phyloP scores from a whole-genome alignment of 2,797 vertebrate genomes.

The Cynopterus sphinx region DNA sequence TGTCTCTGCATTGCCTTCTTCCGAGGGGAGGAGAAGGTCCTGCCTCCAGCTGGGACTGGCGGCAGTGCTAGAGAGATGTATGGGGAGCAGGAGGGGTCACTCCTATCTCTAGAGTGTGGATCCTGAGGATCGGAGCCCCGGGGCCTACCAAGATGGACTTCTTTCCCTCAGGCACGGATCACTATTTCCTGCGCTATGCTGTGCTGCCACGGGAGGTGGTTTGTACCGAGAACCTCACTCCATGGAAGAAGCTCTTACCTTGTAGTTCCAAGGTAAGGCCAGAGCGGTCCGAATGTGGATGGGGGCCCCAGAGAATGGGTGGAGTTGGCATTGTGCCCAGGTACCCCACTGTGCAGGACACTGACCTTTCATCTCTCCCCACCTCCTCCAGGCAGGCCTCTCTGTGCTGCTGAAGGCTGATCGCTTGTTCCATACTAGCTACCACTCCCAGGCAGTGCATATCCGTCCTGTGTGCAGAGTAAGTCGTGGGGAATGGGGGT shows the following conservation, averaged over 20 bases:
- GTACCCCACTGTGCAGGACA: background rate
- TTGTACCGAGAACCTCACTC: slow-evolving; percentile 98
- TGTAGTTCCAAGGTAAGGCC: slow-evolving; percentile 94
- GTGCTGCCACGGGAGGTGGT: slow-evolving; percentile 96
- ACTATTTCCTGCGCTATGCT: slow-evolving; percentile 93
- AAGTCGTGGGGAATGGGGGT: slow-evolving; percentile 35
- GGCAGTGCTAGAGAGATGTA: background rate
- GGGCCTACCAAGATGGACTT: background rate
- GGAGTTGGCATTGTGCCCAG: background rate
- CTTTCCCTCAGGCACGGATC: slow-evolving; percentile 90
- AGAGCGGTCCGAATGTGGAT: background rate
- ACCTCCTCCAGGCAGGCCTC: slow-evolving; percentile 91
- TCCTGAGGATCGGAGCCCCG: background rate
- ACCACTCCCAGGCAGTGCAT: slow-evolving; percentile 96
- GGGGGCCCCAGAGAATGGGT: background rate
- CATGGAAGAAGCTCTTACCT: slow-evolving; percentile 98
- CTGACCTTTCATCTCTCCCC: background rate
- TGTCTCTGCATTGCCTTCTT: background rate
- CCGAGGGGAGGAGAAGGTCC: background rate
- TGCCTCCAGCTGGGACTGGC: background rate
- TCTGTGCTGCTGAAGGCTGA: slow-evolving; percentile 96
- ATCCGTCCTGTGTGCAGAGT: slow-evolving; percentile 94
- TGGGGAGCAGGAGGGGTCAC: background rate
- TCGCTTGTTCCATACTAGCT: slow-evolving; percentile 97
- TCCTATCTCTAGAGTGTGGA: background rate